phyloP scores from a whole-genome alignment of 2,888 invertebrate species.

The Clunio marinus region DNA sequence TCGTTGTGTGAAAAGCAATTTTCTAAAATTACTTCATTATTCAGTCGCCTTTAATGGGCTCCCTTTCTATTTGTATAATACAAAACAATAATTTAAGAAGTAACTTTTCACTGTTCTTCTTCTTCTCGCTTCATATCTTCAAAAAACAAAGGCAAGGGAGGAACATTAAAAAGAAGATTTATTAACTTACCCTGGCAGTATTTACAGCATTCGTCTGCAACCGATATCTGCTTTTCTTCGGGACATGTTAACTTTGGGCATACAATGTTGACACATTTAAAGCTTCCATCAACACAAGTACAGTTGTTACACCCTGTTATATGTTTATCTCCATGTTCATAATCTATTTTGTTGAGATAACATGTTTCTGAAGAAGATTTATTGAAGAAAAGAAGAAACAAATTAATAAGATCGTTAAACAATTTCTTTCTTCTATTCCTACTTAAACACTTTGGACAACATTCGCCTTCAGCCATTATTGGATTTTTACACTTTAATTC shows the following conservation, averaged over 20 bases:
- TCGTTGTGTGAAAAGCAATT: no score
- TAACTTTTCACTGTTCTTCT: no score
- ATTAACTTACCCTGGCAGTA: conserved; percentile 80
- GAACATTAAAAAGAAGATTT: no score
- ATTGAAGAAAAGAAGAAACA: no score
- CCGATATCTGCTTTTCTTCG: conserved; percentile 69
- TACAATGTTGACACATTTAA: conserved; percentile 69
- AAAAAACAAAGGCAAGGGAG: no score
- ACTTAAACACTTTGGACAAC: conserved; percentile 84
- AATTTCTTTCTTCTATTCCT: conserved; percentile 51
- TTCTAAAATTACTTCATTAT: no score
- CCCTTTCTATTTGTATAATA: no score
- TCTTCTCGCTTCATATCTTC: no score
- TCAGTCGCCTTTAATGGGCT: no score
- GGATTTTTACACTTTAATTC: conserved; percentile 75
- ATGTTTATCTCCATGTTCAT: conserved; percentile 74
- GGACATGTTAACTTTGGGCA: conserved; percentile 78
- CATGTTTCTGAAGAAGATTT: conserved; percentile 62
- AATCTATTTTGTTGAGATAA: conserved; percentile 61
- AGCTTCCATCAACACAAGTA: conserved; percentile 75
- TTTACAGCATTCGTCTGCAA: conserved; percentile 84
- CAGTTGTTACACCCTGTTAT: conserved; percentile 75
- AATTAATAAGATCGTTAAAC: conserved; percentile 27
- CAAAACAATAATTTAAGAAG: no score
- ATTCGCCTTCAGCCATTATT: conserved; percentile 70